A percentile compares a stretch with the other conserved stretches of the same genome.
Evolutionary conservation across 92 coral and sea anemone genomes (phyloP).

Genomic region (Pocillopora meandrina): DNA sequence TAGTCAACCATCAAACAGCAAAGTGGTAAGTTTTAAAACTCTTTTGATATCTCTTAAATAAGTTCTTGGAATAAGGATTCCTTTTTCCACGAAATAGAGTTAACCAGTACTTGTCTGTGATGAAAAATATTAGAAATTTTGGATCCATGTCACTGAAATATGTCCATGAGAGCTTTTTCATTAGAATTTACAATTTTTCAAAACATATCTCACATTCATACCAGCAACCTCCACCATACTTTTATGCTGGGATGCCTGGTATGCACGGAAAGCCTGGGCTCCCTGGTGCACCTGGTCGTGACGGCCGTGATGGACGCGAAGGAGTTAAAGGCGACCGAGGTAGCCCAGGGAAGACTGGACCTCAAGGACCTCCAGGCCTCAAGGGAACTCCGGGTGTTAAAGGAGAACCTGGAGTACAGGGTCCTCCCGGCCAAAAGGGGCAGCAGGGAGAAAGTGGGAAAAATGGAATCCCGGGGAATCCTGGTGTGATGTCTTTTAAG

Average conservation of each 20-base stretch:
- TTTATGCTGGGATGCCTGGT: neutral
- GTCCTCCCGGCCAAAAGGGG: slow-evolving; percentile 6
- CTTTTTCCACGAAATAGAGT: too few relatives aligned
- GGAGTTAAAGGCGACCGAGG: neutral
- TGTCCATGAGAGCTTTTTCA: too few relatives aligned
- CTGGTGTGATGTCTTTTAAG: slow-evolving; percentile 3
- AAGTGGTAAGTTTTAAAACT: neutral
- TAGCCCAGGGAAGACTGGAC: neutral
- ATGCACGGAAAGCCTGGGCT: neutral
- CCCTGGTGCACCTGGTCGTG: slow-evolving; percentile 25
- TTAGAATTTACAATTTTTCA: too few relatives aligned
- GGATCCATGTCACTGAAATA: too few relatives aligned
- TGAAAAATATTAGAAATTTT: too few relatives aligned
- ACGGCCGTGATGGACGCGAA: slow-evolving; percentile 31
- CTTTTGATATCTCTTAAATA: too few relatives aligned
- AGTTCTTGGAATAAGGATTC: too few relatives aligned
- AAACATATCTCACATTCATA: neutral
- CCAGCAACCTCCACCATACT: neutral
- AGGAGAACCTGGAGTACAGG: slow-evolving; percentile 5
- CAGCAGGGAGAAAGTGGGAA: slow-evolving; percentile 4
- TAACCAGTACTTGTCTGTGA: too few relatives aligned
- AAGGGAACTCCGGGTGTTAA: slow-evolving; percentile 7
- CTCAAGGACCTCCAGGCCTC: neutral
- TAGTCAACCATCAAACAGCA: slow-evolving; percentile 1
- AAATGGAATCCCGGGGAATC: neutral